These are phyloP conservation scores for Montipora efflorescens DNA, from an alignment of 64 coral and sea anemone genomes.

Conservation along the genomic window DNA sequence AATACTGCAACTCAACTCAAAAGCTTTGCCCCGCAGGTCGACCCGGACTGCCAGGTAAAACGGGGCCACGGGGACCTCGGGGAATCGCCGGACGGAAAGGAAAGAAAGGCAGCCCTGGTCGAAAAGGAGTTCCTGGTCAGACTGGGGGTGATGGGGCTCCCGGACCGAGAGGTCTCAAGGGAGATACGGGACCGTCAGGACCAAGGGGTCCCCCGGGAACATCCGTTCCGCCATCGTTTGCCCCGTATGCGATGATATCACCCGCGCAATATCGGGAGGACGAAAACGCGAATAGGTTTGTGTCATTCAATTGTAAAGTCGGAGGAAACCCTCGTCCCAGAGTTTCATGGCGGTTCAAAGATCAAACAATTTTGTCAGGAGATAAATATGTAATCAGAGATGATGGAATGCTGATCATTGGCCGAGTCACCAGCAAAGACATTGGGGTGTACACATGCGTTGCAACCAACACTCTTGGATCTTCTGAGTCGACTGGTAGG, in stretches of 20 bases:
- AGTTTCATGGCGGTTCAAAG: slow-evolving; percentile 35
- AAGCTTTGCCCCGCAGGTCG: slow-evolving; percentile 2
- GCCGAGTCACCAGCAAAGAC: slow-evolving; percentile 26
- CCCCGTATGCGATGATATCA: slow-evolving; percentile 16
- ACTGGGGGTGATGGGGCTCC: neutral
- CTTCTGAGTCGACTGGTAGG: neutral
- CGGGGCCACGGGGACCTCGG: neutral
- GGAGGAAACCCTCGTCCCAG: slow-evolving; percentile 7
- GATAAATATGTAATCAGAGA: slow-evolving; percentile 31
- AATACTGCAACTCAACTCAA: slow-evolving; percentile 31
- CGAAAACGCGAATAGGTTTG: neutral
- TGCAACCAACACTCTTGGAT: slow-evolving; percentile 40
- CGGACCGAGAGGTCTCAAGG: slow-evolving; percentile 28
- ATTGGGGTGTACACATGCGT: slow-evolving; percentile 41
- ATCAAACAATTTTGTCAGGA: neutral
- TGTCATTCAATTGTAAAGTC: slow-evolving; percentile 11
- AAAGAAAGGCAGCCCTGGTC: neutral
- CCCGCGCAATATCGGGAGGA: slow-evolving; percentile 18
- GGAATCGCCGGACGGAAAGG: slow-evolving; percentile 28
- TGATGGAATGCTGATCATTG: slow-evolving; percentile 4
- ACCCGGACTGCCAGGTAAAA: slow-evolving; percentile 25
- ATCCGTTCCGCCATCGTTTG: neutral
- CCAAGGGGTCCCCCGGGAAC: slow-evolving; percentile 24
- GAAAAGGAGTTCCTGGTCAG: neutral
- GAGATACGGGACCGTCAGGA: slow-evolving; percentile 26